phyloP scores from a whole-genome alignment of 2,113 vertebrate species.

The Holacanthus passer region DNA sequence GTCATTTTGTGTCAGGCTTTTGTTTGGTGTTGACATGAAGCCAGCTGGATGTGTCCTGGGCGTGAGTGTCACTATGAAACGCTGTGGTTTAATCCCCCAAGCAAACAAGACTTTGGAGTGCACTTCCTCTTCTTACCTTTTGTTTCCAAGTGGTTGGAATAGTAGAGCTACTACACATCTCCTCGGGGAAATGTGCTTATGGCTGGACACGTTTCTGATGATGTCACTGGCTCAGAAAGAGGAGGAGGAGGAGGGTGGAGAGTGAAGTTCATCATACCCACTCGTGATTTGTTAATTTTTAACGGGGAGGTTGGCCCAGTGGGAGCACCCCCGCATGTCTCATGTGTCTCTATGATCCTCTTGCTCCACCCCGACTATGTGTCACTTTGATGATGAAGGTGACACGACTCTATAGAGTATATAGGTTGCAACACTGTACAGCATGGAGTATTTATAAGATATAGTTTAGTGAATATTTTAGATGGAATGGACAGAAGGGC shows the following conservation, averaged over 20 bases:
- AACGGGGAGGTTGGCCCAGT: too few relatives aligned
- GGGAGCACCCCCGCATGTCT: too few relatives aligned
- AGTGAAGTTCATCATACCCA: constrained; percentile 44
- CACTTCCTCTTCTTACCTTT: constrained; percentile 38
- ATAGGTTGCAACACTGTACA: too few relatives aligned
- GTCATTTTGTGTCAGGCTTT: constrained; percentile 11
- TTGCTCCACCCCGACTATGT: too few relatives aligned
- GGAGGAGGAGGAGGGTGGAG: constrained; percentile 35
- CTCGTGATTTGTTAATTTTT: too few relatives aligned
- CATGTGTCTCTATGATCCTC: too few relatives aligned
- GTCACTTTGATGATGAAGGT: too few relatives aligned
- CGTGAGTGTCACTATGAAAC: constrained; percentile 1
- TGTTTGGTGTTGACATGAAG: constrained; percentile 43
- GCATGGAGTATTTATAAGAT: too few relatives aligned
- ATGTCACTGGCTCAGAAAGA: constrained; percentile 68
- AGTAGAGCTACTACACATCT: constrained; percentile 61
- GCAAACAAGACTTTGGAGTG: constrained; percentile 10
- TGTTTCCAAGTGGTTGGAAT: constrained; percentile 41
- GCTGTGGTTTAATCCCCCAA: constrained; percentile 22
- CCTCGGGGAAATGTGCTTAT: constrained; percentile 65
- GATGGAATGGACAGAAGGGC: too few relatives aligned
- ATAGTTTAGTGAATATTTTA: too few relatives aligned
- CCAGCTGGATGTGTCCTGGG: constrained; percentile 33
- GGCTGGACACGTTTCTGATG: constrained; percentile 59
- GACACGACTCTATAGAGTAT: too few relatives aligned